phyloP scores from a whole-genome alignment of 2,888 invertebrate species.

The Diarsia brunnea region DNA sequence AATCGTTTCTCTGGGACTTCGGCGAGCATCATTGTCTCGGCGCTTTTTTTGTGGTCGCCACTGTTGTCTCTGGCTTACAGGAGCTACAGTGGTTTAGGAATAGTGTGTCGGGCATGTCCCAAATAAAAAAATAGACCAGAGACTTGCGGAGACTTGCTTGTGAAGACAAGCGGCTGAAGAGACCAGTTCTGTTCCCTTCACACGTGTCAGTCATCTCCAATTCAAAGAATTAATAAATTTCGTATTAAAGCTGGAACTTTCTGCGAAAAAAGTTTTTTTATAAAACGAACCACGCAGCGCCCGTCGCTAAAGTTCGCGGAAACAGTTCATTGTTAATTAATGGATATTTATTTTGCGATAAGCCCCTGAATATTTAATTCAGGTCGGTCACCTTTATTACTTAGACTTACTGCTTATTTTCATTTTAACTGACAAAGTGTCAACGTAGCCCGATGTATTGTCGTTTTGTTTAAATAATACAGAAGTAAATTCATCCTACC shows the following conservation, averaged over 20 bases:
- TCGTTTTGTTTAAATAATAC: background rate
- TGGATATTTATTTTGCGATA: slow-evolving; percentile 27
- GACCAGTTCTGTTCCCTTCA: background rate
- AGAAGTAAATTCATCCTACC: background rate
- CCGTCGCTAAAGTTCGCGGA: slow-evolving; percentile 18
- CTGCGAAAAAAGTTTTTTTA: slow-evolving; percentile 13
- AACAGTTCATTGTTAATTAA: slow-evolving; percentile 44
- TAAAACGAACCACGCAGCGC: background rate
- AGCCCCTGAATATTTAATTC: slow-evolving; percentile 25
- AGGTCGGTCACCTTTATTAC: slow-evolving; percentile 49
- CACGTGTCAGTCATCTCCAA: background rate
- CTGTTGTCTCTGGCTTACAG: too few species aligned
- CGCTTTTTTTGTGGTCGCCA: too few species aligned
- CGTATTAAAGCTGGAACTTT: slow-evolving; percentile 6
- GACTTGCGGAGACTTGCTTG: background rate
- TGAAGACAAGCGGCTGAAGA: slow-evolving; percentile 1
- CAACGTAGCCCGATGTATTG: background rate
- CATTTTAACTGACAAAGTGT: background rate
- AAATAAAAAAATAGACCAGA: too few species aligned
- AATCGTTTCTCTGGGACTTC: too few species aligned
- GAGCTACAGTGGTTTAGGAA: too few species aligned
- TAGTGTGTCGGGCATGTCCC: too few species aligned
- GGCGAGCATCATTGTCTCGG: too few species aligned
- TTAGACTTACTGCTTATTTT: slow-evolving; percentile 23
- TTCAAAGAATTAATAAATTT: slow-evolving; percentile 10